Conservation (phyloP, 2,113 vertebrate genomes). For the Pao palembangensis region DNA sequence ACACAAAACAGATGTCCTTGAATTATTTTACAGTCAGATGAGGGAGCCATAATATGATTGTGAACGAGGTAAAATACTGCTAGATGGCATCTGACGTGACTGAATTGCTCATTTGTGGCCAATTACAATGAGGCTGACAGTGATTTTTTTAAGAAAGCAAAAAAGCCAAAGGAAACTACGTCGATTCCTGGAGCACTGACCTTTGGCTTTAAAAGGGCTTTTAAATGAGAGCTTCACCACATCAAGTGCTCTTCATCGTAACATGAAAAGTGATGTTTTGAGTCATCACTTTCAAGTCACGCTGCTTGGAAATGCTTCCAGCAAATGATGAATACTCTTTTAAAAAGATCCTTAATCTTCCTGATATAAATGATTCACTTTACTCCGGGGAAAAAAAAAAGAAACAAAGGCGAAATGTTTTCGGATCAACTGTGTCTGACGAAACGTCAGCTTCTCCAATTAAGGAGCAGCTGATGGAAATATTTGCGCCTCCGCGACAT, state of each 20-base stretch:
- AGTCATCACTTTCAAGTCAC: not conserved
- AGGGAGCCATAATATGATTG: not conserved
- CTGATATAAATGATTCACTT: not conserved
- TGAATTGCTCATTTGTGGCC: not conserved
- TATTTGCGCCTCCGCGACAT: not conserved
- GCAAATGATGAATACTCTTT: not conserved
- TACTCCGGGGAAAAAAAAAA: not conserved
- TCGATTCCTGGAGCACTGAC: not conserved
- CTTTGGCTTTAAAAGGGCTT: not conserved
- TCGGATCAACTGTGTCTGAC: too few species aligned
- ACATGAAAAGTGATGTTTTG: not conserved
- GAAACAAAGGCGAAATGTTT: too few species aligned
- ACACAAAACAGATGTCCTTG: constrained; percentile 5
- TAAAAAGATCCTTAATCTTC: not conserved
- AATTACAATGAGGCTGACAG: not conserved
- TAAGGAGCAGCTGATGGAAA: not conserved
- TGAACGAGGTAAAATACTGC: not conserved
- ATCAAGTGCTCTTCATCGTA: not conserved
- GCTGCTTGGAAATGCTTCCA: not conserved
- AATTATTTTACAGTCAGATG: not conserved
- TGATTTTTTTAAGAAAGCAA: not conserved
- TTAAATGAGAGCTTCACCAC: not conserved
- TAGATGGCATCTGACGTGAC: not conserved
- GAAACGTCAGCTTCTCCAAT: too few species aligned
- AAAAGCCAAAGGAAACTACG: not conserved